Evolutionary conservation across 1,140 invertebrate genomes (phyloP).

Genomic region (Drosophila biarmipes): DNA sequence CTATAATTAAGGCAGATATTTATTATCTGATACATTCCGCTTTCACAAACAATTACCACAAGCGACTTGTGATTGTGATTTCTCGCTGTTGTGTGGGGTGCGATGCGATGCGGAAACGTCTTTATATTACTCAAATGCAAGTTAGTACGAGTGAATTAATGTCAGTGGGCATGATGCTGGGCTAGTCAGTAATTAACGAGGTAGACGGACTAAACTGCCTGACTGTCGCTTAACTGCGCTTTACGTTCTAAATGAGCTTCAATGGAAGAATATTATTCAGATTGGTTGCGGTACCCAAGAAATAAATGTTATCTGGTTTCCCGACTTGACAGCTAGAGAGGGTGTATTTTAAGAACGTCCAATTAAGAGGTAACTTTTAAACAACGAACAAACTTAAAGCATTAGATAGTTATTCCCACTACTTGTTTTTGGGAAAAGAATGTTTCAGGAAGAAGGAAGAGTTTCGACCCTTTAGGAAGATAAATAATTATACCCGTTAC

Average conservation of each 20-base stretch:
- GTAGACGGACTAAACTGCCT: constrained; percentile 14
- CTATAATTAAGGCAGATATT: background rate
- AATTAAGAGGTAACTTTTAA: too few relatives aligned
- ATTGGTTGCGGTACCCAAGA: too few relatives aligned
- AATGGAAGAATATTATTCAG: background rate
- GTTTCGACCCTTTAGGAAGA: too few relatives aligned
- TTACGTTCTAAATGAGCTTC: constrained; percentile 26
- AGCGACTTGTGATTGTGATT: constrained; percentile 9
- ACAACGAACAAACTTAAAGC: too few relatives aligned
- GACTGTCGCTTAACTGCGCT: constrained; percentile 9
- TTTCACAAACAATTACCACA: constrained; percentile 23
- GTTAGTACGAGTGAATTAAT: constrained; percentile 17
- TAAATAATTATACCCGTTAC: too few relatives aligned
- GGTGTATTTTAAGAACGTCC: too few relatives aligned
- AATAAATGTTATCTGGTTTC: too few relatives aligned
- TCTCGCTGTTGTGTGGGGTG: constrained; percentile 14
- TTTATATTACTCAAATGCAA: constrained; percentile 15
- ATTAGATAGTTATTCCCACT: too few relatives aligned
- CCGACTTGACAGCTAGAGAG: too few relatives aligned
- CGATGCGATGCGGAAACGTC: constrained; percentile 37
- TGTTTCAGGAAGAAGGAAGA: too few relatives aligned
- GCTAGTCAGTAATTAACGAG: constrained; percentile 39
- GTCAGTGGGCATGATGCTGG: constrained; percentile 2
- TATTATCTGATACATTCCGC: constrained; percentile 30
- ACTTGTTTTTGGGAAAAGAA: too few relatives aligned